Evolutionary conservation across 2,888 invertebrate species (phyloP).

Genomic region (Pherbina coryleti): DNA sequence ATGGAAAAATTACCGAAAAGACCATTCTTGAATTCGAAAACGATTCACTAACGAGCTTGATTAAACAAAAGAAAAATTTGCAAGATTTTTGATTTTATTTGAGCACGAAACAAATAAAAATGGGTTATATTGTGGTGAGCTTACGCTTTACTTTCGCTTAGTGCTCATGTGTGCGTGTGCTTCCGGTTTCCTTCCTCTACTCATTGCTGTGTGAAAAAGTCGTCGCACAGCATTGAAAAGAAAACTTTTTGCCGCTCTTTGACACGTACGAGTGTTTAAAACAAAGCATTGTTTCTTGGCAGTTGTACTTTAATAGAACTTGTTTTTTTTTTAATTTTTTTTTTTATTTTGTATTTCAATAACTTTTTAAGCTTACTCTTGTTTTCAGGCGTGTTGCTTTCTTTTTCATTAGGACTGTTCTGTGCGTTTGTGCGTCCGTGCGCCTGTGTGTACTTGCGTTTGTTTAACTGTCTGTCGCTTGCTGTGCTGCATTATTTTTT

Average conservation of each 20-base stretch:
- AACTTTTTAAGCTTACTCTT: background rate
- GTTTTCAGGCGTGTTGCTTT: background rate
- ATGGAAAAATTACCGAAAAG: too few relatives aligned
- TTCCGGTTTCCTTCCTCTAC: background rate
- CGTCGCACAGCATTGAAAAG: background rate
- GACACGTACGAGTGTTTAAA: background rate
- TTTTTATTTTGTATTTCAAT: background rate
- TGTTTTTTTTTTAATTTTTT: constrained; percentile 5
- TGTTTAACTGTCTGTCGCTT: background rate
- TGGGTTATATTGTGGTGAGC: too few relatives aligned
- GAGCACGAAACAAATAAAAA: too few relatives aligned
- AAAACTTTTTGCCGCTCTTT: background rate
- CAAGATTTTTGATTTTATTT: too few relatives aligned
- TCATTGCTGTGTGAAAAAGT: background rate
- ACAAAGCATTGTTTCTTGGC: constrained; percentile 1
- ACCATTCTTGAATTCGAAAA: too few relatives aligned
- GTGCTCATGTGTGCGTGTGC: background rate
- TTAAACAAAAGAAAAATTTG: too few relatives aligned
- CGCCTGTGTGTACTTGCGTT: background rate
- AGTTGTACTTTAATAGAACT: background rate
- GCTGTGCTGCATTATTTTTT: background rate
- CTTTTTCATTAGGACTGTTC: background rate
- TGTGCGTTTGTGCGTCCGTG: background rate
- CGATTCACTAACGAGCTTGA: too few relatives aligned
- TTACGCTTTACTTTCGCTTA: too few relatives aligned